Conservation (phyloP, 2,113 vertebrate genomes). For the Onychostoma macrolepis region DNA sequence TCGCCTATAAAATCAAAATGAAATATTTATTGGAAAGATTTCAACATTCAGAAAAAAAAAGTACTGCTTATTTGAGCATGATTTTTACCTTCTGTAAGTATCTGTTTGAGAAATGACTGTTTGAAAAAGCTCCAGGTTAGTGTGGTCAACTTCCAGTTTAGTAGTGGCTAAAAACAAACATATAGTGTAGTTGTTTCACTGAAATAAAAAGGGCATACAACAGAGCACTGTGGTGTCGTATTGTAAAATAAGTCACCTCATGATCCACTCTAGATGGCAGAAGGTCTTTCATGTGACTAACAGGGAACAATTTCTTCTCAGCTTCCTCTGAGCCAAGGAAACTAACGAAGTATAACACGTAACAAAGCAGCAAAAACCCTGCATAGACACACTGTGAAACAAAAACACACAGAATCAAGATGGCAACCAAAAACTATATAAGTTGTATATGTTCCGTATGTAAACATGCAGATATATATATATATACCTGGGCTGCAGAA, state of each 20-base stretch:
- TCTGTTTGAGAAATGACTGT: constrained; percentile 96
- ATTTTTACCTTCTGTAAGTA: constrained; percentile 89
- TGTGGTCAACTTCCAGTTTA: constrained; percentile 86
- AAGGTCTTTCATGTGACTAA: constrained; percentile 78
- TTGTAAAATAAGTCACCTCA: constrained; percentile 72
- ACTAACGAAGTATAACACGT: constrained; percentile 81
- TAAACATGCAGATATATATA: neutral
- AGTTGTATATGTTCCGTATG: neutral
- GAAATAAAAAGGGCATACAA: neutral
- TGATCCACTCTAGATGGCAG: constrained; percentile 76
- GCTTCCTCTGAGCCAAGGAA: constrained; percentile 86
- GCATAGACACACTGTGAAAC: constrained; percentile 83
- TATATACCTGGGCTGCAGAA: constrained; percentile 85
- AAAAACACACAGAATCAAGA: neutral
- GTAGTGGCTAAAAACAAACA: constrained; percentile 75
- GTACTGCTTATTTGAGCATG: neutral
- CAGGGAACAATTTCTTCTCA: constrained; percentile 81
- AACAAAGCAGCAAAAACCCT: constrained; percentile 83
- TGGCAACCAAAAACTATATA: neutral
- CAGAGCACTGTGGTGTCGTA: neutral
- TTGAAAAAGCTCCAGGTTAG: constrained; percentile 98
- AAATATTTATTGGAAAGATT: neutral
- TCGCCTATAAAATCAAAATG: constrained; percentile 76
- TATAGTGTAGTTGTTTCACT: neutral
- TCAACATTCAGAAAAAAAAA: neutral